Evolutionary conservation across 2,113 vertebrate species (phyloP).

Genomic region (Elephantulus edwardii): DNA sequence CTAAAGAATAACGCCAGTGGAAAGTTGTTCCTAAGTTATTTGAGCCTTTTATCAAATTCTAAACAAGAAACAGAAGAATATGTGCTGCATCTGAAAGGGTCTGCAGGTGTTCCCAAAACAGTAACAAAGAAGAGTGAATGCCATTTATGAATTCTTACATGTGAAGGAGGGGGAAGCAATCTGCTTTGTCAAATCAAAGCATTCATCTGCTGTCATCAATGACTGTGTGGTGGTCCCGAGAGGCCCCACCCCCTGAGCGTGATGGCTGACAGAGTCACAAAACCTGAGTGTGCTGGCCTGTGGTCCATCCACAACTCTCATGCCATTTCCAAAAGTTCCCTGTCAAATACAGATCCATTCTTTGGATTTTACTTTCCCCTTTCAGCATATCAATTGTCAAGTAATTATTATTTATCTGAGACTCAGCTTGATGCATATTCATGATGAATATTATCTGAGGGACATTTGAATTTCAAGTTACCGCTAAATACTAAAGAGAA

Average conservation of each 20-base stretch:
- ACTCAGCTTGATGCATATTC: conserved; percentile 44
- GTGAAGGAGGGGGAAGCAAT: background rate
- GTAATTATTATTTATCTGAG: conserved; percentile 64
- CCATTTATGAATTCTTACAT: background rate
- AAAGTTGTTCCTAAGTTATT: background rate
- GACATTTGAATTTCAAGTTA: conserved; percentile 30
- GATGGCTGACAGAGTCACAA: background rate
- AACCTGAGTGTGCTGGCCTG: background rate
- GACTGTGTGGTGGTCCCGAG: background rate
- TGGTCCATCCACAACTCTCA: background rate
- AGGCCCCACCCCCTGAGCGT: background rate
- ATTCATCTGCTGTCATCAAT: background rate
- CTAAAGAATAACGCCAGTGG: background rate
- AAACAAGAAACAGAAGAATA: background rate
- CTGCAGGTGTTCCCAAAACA: background rate
- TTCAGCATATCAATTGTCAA: conserved; percentile 50
- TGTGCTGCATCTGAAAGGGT: background rate
- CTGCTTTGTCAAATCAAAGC: conserved; percentile 17
- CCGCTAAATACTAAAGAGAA: conserved; percentile 18
- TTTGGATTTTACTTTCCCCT: background rate
- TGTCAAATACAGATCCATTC: background rate
- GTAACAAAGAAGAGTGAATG: background rate
- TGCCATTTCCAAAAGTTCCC: background rate
- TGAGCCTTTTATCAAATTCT: background rate
- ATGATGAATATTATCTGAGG: conserved; percentile 30